phyloP scores from a whole-genome alignment of 53 echinoderm and acorn worm genomes.

The Arbacia lixula region DNA sequence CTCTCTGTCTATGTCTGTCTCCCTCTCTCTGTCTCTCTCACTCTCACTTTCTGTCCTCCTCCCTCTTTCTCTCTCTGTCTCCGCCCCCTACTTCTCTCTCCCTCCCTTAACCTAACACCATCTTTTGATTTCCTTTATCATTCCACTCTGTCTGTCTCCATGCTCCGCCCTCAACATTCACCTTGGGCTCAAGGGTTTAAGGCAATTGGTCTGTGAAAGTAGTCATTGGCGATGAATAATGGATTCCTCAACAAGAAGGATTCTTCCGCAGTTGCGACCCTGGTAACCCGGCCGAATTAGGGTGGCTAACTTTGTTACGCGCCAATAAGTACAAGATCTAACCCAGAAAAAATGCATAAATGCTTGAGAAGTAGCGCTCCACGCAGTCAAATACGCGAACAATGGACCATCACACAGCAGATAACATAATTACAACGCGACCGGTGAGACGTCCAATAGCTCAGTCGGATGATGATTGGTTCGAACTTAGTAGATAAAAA shows the following conservation, averaged over 20 bases:
- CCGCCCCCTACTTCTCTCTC: background rate
- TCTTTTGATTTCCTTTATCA: background rate
- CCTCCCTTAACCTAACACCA: background rate
- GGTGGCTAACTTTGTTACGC: constrained; percentile 9
- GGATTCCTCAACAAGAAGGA: constrained; percentile 20
- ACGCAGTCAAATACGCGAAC: no score
- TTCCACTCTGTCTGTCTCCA: background rate
- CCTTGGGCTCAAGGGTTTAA: background rate
- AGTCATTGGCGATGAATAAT: constrained; percentile 17
- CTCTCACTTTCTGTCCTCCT: background rate
- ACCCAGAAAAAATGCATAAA: constrained; percentile 15
- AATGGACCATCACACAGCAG: no score
- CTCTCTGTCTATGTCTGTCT: background rate
- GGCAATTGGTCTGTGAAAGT: background rate
- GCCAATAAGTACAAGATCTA: background rate
- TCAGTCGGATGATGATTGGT: no score
- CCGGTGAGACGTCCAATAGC: no score
- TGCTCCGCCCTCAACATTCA: background rate
- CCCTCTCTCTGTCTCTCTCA: background rate
- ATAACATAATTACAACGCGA: no score
- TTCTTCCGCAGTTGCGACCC: constrained; percentile 12
- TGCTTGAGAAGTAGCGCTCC: no score
- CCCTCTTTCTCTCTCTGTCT: background rate
- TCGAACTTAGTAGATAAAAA: no score
- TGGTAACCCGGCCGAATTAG: constrained; percentile 7